A percentile compares a stretch with the other conserved stretches of the same genome.
Evolutionary conservation across 2,888 invertebrate genomes (phyloP).

Genomic region (Pterobdella sp.): DNA sequence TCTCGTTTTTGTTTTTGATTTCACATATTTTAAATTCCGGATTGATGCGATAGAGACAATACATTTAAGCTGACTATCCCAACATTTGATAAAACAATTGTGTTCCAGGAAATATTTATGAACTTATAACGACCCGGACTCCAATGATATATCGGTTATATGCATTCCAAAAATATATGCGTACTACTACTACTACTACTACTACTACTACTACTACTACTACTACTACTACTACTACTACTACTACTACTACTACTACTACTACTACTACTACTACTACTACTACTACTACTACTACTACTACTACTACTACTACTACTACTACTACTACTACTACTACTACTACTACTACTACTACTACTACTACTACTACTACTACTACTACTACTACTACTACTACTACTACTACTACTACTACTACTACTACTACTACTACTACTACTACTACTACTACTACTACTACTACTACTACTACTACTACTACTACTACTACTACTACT

Average conservation of each 20-base stretch:
- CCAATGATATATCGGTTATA: no score
- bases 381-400: constrained; percentile 33
- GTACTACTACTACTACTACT: constrained; percentile 7
- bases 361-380: constrained; percentile 33
- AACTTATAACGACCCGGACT: no score
- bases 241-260: constrained; percentile 16
- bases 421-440: constrained; percentile 33
- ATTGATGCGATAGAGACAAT: no score
- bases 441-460: constrained; percentile 33
- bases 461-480: constrained; percentile 29
- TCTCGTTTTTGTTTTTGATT: no score
- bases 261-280: constrained; percentile 17
- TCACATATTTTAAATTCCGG: no score
- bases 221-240: constrained; percentile 15
- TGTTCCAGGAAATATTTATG: no score
- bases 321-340: constrained; percentile 27
- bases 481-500: constrained; percentile 42
- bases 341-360: constrained; percentile 32
- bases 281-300: constrained; percentile 19
- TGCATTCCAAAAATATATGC: no score
- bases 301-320: constrained; percentile 20
- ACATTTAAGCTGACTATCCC: no score
- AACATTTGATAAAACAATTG: no score
- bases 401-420: constrained; percentile 32
- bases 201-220: constrained; percentile 16